phyloP scores from a whole-genome alignment of 2,797 vertebrate genomes.

The Chiroxiphia lanceolata region DNA sequence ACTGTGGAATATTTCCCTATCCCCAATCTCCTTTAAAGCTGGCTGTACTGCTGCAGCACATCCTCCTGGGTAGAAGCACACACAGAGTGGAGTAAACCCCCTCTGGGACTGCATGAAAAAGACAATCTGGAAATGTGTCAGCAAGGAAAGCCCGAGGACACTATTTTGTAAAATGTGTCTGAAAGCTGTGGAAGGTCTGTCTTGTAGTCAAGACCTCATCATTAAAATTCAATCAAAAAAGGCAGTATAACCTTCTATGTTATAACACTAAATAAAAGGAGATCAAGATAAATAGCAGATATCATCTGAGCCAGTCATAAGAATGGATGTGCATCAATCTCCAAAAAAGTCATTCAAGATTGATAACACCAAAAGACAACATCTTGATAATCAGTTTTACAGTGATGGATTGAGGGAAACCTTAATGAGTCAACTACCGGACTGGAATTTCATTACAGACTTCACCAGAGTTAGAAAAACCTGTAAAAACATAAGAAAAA shows the following conservation, averaged over 20 bases:
- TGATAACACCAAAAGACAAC: constrained; percentile 85
- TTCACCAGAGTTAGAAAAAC: constrained; percentile 31
- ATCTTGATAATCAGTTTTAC: constrained; percentile 86
- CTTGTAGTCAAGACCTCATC: constrained; percentile 49
- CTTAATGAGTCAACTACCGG: constrained; percentile 75
- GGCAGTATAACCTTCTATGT: constrained; percentile 63
- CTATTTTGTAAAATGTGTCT: constrained; percentile 17
- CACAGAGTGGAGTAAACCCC: background rate
- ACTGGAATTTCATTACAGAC: constrained; percentile 69
- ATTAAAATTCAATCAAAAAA: constrained; percentile 65
- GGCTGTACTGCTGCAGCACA: background rate
- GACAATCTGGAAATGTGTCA: constrained; percentile 8
- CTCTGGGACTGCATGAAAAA: background rate
- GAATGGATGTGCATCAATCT: constrained; percentile 80
- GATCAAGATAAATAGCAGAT: constrained; percentile 88
- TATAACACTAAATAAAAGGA: constrained; percentile 82
- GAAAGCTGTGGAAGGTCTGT: constrained; percentile 35
- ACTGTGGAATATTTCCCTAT: background rate
- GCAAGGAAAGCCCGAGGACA: background rate
- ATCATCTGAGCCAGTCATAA: constrained; percentile 80
- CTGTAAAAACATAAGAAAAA: constrained; percentile 4
- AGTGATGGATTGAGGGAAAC: constrained; percentile 84
- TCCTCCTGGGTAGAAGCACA: background rate
- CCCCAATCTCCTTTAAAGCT: background rate
- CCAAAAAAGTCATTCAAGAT: constrained; percentile 79